Conservation (phyloP, 2,113 vertebrate genomes). For the Elanoides forficatus region DNA sequence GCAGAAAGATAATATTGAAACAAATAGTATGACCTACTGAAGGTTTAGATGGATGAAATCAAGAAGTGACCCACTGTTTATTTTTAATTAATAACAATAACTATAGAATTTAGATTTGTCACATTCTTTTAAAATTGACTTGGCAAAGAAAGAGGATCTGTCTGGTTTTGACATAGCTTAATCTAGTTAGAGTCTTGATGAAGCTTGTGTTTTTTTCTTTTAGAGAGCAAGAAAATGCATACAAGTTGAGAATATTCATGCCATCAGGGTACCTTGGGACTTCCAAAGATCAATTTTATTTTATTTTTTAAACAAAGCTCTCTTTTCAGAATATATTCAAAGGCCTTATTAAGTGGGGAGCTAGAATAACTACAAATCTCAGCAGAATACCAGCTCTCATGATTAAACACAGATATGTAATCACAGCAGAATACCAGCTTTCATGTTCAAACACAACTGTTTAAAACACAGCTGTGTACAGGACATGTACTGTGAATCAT, state of each 20-base stretch:
- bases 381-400: not conserved
- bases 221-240: not conserved
- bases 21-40: not conserved
- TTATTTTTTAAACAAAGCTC: not conserved
- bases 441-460: not conserved
- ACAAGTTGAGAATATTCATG: not conserved
- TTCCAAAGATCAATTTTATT: not conserved
- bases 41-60: not conserved
- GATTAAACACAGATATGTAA: not conserved
- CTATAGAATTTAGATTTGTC: not conserved
- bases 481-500: not conserved
- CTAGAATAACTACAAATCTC: not conserved
- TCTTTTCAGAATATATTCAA: not conserved
- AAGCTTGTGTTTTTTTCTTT: not conserved
- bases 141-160: not conserved
- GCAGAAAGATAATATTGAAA: not conserved
- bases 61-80: not conserved
- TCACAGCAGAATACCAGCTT: not conserved
- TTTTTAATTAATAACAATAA: not conserved
- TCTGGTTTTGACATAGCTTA: not conserved
- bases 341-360: not conserved
- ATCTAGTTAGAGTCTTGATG: not conserved
- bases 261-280: not conserved
- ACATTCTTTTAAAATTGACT: not conserved
- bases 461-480: not conserved